A percentile compares a stretch with the other conserved stretches of the same genome.
Evolutionary conservation across 2,113 vertebrate species (phyloP).

Genomic region (Edolisoma coerulescens): DNA sequence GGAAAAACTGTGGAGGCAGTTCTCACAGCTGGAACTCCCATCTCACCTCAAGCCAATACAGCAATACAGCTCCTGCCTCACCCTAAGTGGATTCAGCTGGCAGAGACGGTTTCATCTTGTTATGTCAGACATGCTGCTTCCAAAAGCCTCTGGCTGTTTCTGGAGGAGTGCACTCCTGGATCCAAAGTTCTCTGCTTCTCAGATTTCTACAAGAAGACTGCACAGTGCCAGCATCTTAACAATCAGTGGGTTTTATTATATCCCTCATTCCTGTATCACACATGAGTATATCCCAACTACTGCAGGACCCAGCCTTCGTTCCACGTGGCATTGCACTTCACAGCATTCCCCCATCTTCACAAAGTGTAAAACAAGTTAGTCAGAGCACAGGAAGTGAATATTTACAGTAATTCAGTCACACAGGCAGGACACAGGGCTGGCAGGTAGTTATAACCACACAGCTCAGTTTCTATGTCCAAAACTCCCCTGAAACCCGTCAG

Average conservation of each 20-base stretch:
- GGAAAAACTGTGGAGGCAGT: not conserved
- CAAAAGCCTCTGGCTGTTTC: not conserved
- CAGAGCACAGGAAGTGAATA: not conserved
- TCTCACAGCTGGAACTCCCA: conserved; percentile 1
- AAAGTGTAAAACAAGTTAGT: not conserved
- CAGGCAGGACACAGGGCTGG: not conserved
- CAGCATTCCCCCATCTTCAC: not conserved
- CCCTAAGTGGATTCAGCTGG: not conserved
- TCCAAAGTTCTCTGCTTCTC: not conserved
- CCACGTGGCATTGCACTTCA: not conserved
- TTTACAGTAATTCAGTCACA: not conserved
- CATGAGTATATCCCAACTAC: not conserved
- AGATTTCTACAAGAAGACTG: not conserved
- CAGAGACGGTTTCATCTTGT: not conserved
- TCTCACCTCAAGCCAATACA: not conserved
- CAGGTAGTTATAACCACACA: not conserved
- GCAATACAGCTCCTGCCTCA: not conserved
- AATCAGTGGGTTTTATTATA: not conserved
- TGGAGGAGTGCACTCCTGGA: not conserved
- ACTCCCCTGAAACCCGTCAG: not conserved
- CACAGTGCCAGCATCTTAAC: not conserved
- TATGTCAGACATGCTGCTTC: not conserved
- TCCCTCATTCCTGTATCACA: not conserved
- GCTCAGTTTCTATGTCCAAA: not conserved
- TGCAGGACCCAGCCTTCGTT: not conserved